Evolutionary conservation across 2,888 invertebrate species (phyloP), one percentile per base, ranked within the genome.

Genomic region (Eupeodes luniger): DNA sequence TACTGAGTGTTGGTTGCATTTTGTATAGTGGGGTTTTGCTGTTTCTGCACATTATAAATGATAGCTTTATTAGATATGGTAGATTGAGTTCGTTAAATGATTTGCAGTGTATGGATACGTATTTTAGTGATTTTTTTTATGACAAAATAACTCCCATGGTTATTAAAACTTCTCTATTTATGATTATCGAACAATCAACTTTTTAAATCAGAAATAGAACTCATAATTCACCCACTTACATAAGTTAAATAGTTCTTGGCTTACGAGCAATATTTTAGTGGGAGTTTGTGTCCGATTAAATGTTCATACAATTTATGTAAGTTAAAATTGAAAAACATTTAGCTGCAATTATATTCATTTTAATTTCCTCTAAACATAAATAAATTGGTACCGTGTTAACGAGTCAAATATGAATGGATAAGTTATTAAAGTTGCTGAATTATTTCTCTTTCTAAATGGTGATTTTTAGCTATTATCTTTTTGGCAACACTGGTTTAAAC

Each of bases 11-110:
- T 40, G 40, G 40, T 40, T 40, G 40, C 40, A 40, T 47, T 5
- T 51, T 14, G 12, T 27, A 3, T 27, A 27, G 14, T 27, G 34
- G 53, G 69, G 51, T 69, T 69, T 69, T 16, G n/a, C 10, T 69
- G 27, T 27, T 53, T 53, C 10, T 53, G 12, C n/a, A 36, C 12
- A 69, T 2, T 27, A 3, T 27, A 69, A 34, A 5, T 40, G 40
- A 0, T 40, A 40, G 36, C 51, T 51, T 53, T 51, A 69, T 69
- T 40, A 40, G 70, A 19, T 70, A 70, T 5, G 70, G 70, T 57
- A 44, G 40, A 57, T 70, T 70, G 44, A 19, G 14, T 70, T 57
- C 57, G 27, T 57, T 57, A 19, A 57, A 70, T 70, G 44, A 40
- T 70, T 57, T 70, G 55, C 19, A 70, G 44, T 40, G 40, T 7